Conservation (phyloP, 2,113 vertebrate genomes). For the Acanthochromis polyacanthus region DNA sequence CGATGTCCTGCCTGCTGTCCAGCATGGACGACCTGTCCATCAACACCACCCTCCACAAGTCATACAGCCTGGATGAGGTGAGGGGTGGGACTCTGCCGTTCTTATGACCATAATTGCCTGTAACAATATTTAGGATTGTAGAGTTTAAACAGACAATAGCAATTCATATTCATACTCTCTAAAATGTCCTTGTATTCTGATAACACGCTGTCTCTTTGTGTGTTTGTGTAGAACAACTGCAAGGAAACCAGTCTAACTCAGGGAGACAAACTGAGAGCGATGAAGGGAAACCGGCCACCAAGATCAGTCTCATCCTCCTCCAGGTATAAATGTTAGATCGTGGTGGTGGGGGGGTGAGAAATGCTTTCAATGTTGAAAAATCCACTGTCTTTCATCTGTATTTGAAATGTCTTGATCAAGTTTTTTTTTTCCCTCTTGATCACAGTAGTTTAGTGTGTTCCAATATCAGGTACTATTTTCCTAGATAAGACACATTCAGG, state of each 20-base stretch:
- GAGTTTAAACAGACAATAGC: not conserved
- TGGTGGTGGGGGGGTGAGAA: too few species aligned
- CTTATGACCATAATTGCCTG: too few species aligned
- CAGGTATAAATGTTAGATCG: slow-evolving; percentile 34
- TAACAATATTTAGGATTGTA: too few species aligned
- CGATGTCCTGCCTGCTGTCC: slow-evolving; percentile 86
- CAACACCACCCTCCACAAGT: slow-evolving; percentile 81
- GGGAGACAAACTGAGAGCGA: slow-evolving; percentile 92
- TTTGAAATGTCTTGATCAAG: too few species aligned
- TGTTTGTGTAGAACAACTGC: slow-evolving; percentile 80
- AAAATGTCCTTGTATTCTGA: not conserved
- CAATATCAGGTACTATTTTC: too few species aligned
- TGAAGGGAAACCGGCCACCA: slow-evolving; percentile 89
- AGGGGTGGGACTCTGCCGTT: slow-evolving; percentile 25
- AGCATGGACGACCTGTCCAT: slow-evolving; percentile 90
- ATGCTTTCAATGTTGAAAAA: too few species aligned
- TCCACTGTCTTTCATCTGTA: too few species aligned
- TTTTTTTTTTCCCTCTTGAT: too few species aligned
- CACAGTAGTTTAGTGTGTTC: too few species aligned
- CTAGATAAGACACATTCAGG: too few species aligned
- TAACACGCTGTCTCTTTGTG: not conserved
- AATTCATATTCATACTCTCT: too few species aligned
- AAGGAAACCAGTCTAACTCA: slow-evolving; percentile 87
- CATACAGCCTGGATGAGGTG: slow-evolving; percentile 88
- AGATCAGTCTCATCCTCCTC: slow-evolving; percentile 80